Conservation (phyloP, 2,888 invertebrate genomes). For the Drosophila multiciliata region DNA sequence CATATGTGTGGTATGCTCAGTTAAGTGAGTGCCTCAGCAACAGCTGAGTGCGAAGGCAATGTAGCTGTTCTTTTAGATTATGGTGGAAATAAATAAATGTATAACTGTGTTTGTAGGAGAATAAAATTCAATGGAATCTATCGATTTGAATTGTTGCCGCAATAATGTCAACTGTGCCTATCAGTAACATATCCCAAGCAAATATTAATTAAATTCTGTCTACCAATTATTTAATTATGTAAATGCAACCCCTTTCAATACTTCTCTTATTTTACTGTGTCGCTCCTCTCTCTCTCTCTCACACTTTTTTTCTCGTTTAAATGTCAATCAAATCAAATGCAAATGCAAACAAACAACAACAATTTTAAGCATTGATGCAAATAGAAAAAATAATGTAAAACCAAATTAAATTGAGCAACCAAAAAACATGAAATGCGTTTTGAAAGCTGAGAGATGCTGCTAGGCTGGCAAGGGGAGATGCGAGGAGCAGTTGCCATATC, state of each 20-base stretch:
- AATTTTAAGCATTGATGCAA: constrained; percentile 32
- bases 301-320: constrained; percentile 9
- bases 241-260: constrained; percentile 57
- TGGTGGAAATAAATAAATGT: background rate
- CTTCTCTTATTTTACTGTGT: background rate
- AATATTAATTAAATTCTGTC: constrained; percentile 35
- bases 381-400: constrained; percentile 35
- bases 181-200: constrained; percentile 20
- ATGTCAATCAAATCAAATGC: constrained; percentile 64
- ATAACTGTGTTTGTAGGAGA: background rate
- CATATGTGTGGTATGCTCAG: constrained; percentile 21
- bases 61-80: background rate
- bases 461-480: background rate
- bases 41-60: constrained; percentile 5
- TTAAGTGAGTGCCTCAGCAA: constrained; percentile 7
- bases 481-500: constrained; percentile 31
- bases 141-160: constrained; percentile 9
- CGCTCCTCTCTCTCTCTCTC: background rate
- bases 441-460: constrained; percentile 48
- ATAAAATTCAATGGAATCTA: background rate
- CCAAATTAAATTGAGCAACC: constrained; percentile 67
- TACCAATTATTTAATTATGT: constrained; percentile 37
- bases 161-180: constrained; percentile 5
- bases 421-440: constrained; percentile 55
- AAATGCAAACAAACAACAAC: constrained; percentile 26